Evolutionary conservation across 2,888 invertebrate species (phyloP), one percentile per base, ranked within the genome.

Genomic region (Cheilosia pagana): DNA sequence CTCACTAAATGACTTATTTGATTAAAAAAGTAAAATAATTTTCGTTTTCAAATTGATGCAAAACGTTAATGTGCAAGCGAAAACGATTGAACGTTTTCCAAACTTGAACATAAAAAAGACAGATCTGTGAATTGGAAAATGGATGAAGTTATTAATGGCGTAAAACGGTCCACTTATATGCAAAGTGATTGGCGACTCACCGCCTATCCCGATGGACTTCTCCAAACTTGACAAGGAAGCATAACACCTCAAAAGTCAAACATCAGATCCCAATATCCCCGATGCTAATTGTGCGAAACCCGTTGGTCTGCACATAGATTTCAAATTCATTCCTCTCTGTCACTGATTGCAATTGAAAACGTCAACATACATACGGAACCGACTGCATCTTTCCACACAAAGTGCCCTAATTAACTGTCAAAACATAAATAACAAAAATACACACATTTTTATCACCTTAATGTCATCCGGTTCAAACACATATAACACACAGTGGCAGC

Each of bases 341-440:
- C 74, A 74, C 23, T 53, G 43, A 63, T 45, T 68, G 52, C 31
- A 70, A 70, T 35, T 59, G 53, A 4, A 59, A 65, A 52, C 12
- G 68, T 45, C 70, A 79, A 83, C 63, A 78, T 39, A 50, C 21
- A 21, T 50, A 43, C 31, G 50, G 5, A 50, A 45, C 14, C 31
- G 1, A 21, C 53, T 50, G 70, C 63, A 65, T 23, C 65, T 67
- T 67, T 53, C 67, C 67, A 72, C 68, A 67, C 74, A 68, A 63
- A 79, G 35, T 83, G 83, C 79, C 79, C 83, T 83, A 83, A 83
- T 83, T 83, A 74, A 52, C 35, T 74, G 57, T 74, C 68, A 79
- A 79, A 83, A 83, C 41, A 83, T 41, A 59, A 83, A 79, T 57
- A 78, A 39, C 39, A 59, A 62, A 28, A 53, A 67, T 7, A 28